Evolutionary conservation across 2,113 vertebrate species (phyloP), one percentile per base, ranked within the genome.

Genomic region (Dendropsophus ebraccatus): DNA sequence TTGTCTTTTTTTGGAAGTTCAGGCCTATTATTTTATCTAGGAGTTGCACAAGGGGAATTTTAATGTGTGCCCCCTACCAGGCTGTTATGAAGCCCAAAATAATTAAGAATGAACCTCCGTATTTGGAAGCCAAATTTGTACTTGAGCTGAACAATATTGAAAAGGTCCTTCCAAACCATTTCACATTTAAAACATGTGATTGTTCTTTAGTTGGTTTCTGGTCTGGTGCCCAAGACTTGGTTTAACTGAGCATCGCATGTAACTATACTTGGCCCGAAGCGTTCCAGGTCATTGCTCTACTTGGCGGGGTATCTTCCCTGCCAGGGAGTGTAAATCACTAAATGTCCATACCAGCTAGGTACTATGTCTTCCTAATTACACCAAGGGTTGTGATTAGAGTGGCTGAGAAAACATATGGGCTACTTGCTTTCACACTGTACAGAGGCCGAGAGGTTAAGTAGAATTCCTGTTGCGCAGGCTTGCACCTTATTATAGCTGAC

Each of bases 141-240:
- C 28, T 82, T 67, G 41, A 56, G 25, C 50, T 56, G 19, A 52
- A 83, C 49, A 83, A 56, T 30, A 52, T 35, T 70, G 21, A 74
- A 74, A 62, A 62, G 72, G 35, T 21, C 21, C 47, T 84, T 83
- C 50, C 28, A 52, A 76, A 75, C 41, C 72, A 84, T 58, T 84
- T 76, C 72, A 84, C 72, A 84, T 76, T 76, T 84, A 75, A 37
- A 76, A 32, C 82, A 84, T 84, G 54, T 84, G 82, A 65, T 58
- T 62, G 7, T 49, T 45, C 52, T 41, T 49, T 84, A 76, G 54
- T 62, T 21, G 35, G 14, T 49, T 49, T 76, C 35, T 84, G 54
- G 82, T 76, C 82, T 84, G 52, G 16, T 76, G 72, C 72, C 72
- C 82, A 76, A 76, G 25, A 62, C 32, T 60, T 60, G n/a, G 41